A percentile compares a stretch with the other conserved stretches of the same genome.
phyloP scores from a whole-genome alignment of 2,113 vertebrate genomes.

The Mugil cephalus region DNA sequence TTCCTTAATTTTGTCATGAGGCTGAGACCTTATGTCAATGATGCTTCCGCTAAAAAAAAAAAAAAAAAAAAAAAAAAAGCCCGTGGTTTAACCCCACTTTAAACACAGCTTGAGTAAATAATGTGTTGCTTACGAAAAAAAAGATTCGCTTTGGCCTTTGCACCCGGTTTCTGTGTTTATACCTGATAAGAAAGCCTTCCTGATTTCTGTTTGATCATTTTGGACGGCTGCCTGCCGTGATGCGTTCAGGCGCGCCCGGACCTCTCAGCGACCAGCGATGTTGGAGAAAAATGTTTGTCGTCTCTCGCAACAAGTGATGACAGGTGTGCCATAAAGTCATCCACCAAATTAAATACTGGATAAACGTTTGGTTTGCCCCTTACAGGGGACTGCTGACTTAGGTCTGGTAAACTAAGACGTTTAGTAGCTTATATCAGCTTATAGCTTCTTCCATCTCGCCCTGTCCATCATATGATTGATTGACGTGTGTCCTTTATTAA shows the following conservation, averaged over 20 bases:
- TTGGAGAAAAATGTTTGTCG: too few species aligned
- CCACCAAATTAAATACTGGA: constrained; percentile 1
- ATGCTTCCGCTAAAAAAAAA: not conserved
- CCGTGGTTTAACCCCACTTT: not conserved
- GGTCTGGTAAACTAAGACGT: constrained; percentile 51
- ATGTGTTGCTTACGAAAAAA: constrained; percentile 4
- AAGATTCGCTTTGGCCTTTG: constrained; percentile 33
- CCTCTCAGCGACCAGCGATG: not conserved
- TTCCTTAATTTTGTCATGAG: not conserved
- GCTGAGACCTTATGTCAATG: constrained; percentile 6
- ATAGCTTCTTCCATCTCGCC: constrained; percentile 40
- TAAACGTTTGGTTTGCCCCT: not conserved
- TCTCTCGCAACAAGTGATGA: not conserved
- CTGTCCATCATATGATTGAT: constrained; percentile 37
- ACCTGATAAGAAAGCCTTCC: constrained; percentile 39
- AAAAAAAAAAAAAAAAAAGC: not conserved
- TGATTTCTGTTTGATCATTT: constrained; percentile 28
- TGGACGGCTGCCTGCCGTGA: constrained; percentile 28
- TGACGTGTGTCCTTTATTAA: constrained; percentile 38
- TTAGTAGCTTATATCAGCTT: constrained; percentile 51
- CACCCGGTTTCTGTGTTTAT: constrained; percentile 40
- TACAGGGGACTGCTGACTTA: constrained; percentile 1
- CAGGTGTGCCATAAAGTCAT: not conserved
- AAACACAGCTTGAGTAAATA: constrained; percentile 5
- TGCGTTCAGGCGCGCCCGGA: constrained; percentile 49